Evolutionary conservation across 2,888 invertebrate genomes (phyloP).

Genomic region (Eulithis prunata): DNA sequence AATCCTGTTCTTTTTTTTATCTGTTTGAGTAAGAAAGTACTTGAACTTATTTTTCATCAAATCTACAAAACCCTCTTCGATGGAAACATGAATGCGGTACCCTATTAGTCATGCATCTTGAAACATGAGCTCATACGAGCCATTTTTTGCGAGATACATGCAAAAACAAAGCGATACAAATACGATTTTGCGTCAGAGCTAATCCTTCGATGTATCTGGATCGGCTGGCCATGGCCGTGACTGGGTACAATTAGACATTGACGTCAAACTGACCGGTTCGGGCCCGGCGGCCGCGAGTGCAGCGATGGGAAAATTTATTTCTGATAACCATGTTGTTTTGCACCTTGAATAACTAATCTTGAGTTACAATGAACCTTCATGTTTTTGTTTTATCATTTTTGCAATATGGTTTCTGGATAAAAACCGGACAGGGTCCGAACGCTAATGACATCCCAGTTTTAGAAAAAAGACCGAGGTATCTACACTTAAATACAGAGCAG

Average conservation of each 20-base stretch:
- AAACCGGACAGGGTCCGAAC: too few species aligned
- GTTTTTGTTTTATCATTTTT: not conserved
- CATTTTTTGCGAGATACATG: constrained; percentile 8
- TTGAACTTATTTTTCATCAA: too few species aligned
- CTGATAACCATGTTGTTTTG: constrained; percentile 13
- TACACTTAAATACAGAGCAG: too few species aligned
- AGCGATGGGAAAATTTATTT: constrained; percentile 11
- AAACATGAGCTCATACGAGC: constrained; percentile 11
- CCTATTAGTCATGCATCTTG: not conserved
- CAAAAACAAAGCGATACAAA: constrained; percentile 19
- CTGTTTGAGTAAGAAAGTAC: too few species aligned
- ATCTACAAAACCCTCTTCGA: too few species aligned
- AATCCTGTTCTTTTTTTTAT: too few species aligned
- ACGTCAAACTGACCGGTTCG: constrained; percentile 27
- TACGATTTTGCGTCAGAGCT: constrained; percentile 3
- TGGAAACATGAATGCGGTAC: not conserved
- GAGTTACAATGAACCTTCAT: not conserved
- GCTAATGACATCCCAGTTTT: too few species aligned
- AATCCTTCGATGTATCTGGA: constrained; percentile 10
- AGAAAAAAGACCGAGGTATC: too few species aligned
- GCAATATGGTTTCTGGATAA: too few species aligned
- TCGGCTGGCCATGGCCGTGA: constrained; percentile 12
- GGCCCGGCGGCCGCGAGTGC: not conserved
- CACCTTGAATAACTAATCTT: not conserved
- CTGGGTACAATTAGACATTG: constrained; percentile 16